phyloP scores from a whole-genome alignment of 2,888 invertebrate genomes.

The Onthophagus sagittarius region DNA sequence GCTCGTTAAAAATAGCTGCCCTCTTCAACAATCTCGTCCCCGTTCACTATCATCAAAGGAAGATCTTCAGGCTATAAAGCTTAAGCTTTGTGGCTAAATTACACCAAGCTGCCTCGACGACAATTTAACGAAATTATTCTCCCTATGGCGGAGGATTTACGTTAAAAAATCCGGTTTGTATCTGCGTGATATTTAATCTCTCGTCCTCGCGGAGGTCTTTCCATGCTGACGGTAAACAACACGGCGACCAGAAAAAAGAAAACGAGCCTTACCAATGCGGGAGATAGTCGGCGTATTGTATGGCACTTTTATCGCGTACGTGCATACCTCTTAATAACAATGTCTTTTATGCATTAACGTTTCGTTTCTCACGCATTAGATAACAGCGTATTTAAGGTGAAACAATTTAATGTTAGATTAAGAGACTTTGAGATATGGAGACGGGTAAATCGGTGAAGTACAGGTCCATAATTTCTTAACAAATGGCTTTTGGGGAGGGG shows the following conservation, averaged over 20 bases:
- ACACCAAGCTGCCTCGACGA: slow-evolving; percentile 8
- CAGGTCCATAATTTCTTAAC: neutral
- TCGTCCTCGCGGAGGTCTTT: slow-evolving; percentile 9
- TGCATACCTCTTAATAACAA: neutral
- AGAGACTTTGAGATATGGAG: neutral
- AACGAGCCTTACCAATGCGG: neutral
- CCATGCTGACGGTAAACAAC: neutral
- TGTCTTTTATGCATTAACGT: neutral
- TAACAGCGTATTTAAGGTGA: neutral
- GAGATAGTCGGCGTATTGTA: neutral
- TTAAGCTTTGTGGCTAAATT: slow-evolving; percentile 12
- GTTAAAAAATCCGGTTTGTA: slow-evolving; percentile 13
- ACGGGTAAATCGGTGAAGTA: neutral
- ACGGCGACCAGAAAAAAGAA: neutral
- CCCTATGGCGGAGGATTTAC: neutral
- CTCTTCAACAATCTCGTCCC: neutral
- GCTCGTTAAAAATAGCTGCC: slow-evolving; percentile 10
- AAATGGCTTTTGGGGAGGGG: neutral
- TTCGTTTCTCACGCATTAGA: neutral
- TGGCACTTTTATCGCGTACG: neutral
- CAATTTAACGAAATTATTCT: slow-evolving; percentile 15
- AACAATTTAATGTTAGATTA: neutral
- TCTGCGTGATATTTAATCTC: slow-evolving; percentile 15
- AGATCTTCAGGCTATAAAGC: slow-evolving; percentile 7
- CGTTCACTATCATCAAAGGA: slow-evolving; percentile 8